A percentile compares a stretch with the other conserved stretches of the same genome.
These are phyloP conservation scores for Eupelmus urozonus DNA, from an alignment of 2,888 invertebrate species.

Conservation along the genomic window DNA sequence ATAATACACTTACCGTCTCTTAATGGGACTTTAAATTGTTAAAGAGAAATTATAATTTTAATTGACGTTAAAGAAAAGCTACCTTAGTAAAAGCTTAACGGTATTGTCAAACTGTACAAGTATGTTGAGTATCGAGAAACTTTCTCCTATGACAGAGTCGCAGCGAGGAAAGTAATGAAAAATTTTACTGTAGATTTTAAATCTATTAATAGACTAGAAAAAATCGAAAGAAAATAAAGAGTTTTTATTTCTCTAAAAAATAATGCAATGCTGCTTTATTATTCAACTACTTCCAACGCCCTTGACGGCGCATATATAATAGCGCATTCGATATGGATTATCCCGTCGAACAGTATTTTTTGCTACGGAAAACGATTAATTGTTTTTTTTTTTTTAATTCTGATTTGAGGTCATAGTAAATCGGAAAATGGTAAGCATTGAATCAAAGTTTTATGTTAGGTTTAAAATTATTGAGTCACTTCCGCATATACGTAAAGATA, in stretches of 20 bases:
- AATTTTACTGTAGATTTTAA: constrained; percentile 40
- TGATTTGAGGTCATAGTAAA: too few relatives aligned
- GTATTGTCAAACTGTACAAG: constrained; percentile 7
- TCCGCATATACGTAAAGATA: too few relatives aligned
- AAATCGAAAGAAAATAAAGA: constrained; percentile 47
- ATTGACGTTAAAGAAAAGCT: constrained; percentile 19
- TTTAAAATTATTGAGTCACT: too few relatives aligned
- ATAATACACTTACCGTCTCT: not conserved
- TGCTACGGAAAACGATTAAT: not conserved
- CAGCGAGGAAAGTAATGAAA: constrained; percentile 5
- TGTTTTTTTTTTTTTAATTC: not conserved
- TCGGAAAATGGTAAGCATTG: too few relatives aligned
- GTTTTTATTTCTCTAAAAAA: constrained; percentile 52
- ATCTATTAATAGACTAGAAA: constrained; percentile 23
- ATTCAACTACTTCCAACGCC: constrained; percentile 46
- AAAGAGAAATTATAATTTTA: constrained; percentile 27
- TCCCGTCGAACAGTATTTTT: not conserved
- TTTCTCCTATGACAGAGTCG: constrained; percentile 15
- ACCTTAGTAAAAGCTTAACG: not conserved
- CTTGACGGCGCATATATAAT: constrained; percentile 20
- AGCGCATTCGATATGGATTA: constrained; percentile 10
- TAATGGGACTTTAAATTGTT: constrained; percentile 13
- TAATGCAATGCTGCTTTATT: constrained; percentile 43
- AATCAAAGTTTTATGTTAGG: too few relatives aligned
- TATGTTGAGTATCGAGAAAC: constrained; percentile 3